phyloP scores from a whole-genome alignment of 1,140 invertebrate genomes.

The Lordiphosa clarofinis region DNA sequence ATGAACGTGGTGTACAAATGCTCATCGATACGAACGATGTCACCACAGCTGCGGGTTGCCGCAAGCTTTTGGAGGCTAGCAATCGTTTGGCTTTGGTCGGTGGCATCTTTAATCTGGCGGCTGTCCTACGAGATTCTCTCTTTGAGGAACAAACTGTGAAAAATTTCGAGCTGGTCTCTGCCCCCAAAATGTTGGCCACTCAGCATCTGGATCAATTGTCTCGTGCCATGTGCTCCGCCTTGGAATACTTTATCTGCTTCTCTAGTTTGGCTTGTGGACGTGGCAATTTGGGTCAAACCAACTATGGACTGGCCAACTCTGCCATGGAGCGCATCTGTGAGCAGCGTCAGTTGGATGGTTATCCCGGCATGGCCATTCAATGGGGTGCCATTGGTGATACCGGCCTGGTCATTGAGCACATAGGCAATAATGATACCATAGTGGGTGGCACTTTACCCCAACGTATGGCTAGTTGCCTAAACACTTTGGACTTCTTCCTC shows the following conservation, averaged over 20 bases:
- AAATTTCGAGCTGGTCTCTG: constrained; percentile 87
- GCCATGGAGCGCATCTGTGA: constrained; percentile 97
- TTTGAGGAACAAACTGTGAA: constrained; percentile 92
- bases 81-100: constrained; percentile 90
- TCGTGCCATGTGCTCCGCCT: constrained; percentile 85
- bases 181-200: constrained; percentile 91
- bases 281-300: constrained; percentile 96
- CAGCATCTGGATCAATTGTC: constrained; percentile 88
- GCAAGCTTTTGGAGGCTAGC: constrained; percentile 85
- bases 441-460: constrained; percentile 96
- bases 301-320: constrained; percentile 97
- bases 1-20: constrained; percentile 86
- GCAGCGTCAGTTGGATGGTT: constrained; percentile 87
- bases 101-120: constrained; percentile 97
- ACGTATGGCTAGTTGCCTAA: constrained; percentile 92
- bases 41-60: constrained; percentile 84
- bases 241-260: constrained; percentile 96
- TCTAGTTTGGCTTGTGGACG: constrained; percentile 97
- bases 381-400: constrained; percentile 99
- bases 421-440: constrained; percentile 92
- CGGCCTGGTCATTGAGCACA: constrained; percentile 91
- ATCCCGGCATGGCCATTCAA: constrained; percentile 93
- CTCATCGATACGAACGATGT: constrained; percentile 85
- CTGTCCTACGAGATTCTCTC: constrained; percentile 91
- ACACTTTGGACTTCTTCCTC: constrained; percentile 91